Conservation (phyloP, 2,888 invertebrate genomes). For the Rhagophthalmus giganteus region DNA sequence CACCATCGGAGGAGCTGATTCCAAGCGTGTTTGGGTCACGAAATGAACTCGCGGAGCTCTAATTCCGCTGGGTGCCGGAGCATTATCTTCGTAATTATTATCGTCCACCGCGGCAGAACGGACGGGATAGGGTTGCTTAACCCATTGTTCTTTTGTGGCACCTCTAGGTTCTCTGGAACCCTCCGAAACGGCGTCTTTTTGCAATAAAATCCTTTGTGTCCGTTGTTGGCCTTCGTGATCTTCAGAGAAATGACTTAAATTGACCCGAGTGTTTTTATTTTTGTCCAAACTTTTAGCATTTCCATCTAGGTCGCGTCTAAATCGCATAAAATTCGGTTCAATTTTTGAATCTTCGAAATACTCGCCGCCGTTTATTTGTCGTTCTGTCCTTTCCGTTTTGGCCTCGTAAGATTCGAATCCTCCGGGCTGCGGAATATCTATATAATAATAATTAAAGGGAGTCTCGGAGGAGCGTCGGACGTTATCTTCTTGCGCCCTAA, state of each 20-base stretch:
- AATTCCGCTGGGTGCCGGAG: conserved; percentile 61
- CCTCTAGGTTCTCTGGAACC: conserved; percentile 49
- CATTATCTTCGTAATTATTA: conserved; percentile 55
- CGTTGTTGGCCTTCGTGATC: conserved; percentile 10
- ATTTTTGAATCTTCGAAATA: too few species aligned
- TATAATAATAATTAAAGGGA: conserved; percentile 5
- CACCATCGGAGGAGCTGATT: conserved; percentile 46
- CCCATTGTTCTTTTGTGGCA: conserved; percentile 65
- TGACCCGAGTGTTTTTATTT: conserved; percentile 1
- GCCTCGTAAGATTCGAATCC: conserved; percentile 18
- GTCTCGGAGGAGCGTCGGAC: too few species aligned
- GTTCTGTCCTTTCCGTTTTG: conserved; percentile 17
- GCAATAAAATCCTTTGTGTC: conserved; percentile 39
- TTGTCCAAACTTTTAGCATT: conserved; percentile 1
- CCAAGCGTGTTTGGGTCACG: conserved; percentile 60
- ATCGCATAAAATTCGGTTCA: conserved; percentile 51
- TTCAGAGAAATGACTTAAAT: conserved; percentile 6
- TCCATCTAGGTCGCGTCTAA: conserved; percentile 39
- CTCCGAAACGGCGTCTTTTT: conserved; percentile 25
- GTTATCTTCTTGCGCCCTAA: conserved; percentile 22
- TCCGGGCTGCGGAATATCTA: conserved; percentile 33
- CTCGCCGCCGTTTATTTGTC: conserved; percentile 44
- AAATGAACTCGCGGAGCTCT: conserved; percentile 69
- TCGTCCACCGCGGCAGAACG: conserved; percentile 46
- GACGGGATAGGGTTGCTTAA: conserved; percentile 61